Base-by-base conservation (phyloP, 2,113 vertebrate species). In the Tympanuchus pallidicinctus region DNA sequence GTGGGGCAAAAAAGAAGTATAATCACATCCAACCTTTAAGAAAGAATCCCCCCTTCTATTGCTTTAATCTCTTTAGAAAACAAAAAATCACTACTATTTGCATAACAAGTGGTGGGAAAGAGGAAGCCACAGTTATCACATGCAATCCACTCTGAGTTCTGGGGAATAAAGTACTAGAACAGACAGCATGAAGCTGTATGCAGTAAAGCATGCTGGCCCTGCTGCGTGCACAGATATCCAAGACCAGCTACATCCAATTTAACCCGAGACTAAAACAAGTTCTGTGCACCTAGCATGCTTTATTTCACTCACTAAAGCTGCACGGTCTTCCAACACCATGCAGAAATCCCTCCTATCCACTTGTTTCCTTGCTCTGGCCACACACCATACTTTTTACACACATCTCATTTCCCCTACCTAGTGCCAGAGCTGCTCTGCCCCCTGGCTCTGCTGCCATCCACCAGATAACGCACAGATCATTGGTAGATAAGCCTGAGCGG, bases 91-190 rank as follows among this genome's bases (percentile, higher is more conserved):
- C 25, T 78, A 19, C 38, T 27, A 75, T 95, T 96, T 94, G 80
- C 69, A 61, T 90, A 86, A 71, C 69, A 71, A 95, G 86, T 88
- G 80, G 80, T 96, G 96, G 80, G 96, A 95, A 96, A 96, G 82
- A 88, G 80, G 88, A 88, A 96, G 72, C 72, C 34, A 11, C 6
- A 92, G 82, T 94, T 90, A 95, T 86, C 95, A 96, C 93, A 92
- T 42, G 67, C 61, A 67, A 77, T 28, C 71, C 86, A 73, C 71
- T 81, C 50, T 40, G 52, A 82, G 59, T 52, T 90, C 50, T 61
- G 69, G 34, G 38, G 79, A 80, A 42, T n/a, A 89, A 64, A 81
- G 89, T 54, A 45, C n/a, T 17, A 48, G 27, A 72, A 10, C 18
- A 19, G 66, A 64, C 61, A 83, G 36, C 1, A 5, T 25, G 47